These are phyloP conservation scores for Phaenicophaeus curvirostris DNA, from an alignment of 2,797 vertebrate genomes.

Conservation along the genomic window DNA sequence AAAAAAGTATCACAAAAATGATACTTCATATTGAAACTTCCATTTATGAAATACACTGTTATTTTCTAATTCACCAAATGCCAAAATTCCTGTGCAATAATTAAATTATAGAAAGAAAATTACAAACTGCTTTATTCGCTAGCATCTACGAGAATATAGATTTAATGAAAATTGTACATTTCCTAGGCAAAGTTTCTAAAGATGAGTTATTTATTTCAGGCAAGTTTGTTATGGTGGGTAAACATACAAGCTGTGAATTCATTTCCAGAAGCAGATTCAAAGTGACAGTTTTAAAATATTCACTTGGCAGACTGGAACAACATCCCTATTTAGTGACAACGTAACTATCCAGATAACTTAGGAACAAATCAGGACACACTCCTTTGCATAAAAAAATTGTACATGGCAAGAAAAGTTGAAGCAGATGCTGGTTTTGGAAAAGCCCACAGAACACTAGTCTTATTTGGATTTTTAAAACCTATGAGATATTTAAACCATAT, in stretches of 20 bases:
- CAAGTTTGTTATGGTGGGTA: background rate
- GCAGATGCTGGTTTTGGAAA: background rate
- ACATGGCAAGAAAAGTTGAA: background rate
- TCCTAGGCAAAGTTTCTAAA: background rate
- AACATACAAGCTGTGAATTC: background rate
- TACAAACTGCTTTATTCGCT: background rate
- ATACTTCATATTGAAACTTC: background rate
- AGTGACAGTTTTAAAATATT: background rate
- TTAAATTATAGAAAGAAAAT: background rate
- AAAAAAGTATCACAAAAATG: background rate
- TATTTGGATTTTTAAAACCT: background rate
- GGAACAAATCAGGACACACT: background rate
- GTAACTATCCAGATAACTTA: background rate
- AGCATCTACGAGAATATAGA: background rate
- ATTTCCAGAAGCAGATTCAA: background rate
- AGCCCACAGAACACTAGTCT: background rate
- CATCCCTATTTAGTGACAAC: background rate
- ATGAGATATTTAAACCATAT: background rate
- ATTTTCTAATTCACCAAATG: background rate
- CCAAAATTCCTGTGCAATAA: background rate
- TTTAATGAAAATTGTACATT: background rate
- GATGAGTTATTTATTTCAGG: background rate
- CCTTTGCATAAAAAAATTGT: background rate
- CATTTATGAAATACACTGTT: background rate
- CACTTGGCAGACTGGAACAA: background rate